Base-by-base conservation (phyloP, 2,797 vertebrate species). In the Carapus acus region DNA sequence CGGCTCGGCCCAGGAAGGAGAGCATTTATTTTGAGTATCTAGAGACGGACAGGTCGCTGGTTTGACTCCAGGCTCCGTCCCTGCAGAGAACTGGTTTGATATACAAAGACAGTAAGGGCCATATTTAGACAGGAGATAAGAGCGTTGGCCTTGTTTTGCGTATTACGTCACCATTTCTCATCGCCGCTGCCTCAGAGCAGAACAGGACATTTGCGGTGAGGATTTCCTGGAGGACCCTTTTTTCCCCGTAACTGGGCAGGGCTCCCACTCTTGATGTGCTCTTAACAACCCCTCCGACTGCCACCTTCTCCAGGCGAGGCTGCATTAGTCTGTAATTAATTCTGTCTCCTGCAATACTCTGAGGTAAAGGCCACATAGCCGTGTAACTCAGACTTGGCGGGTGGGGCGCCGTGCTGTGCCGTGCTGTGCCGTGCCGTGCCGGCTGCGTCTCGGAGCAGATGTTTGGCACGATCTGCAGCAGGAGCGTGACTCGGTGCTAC, bases 291-390 rank as follows among this genome's bases (percentile, higher is more conserved):
- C 63, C 78, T 83, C 85, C 71, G 73, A 73, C 45, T 6, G 31
- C 54, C 77, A 81, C 77, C 76, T 78, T 85, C 85, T 78, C 63
- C 58, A 85, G 84, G 88, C 85, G 62, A 45, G 76, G 68, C 77
- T 76, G 71, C 81, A 82, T 89, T 81, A 85, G 72, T 72, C 65
- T 83, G 71, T 82, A 87, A 87, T 90, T 88, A 88, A 88, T 88
- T 88, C 78, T 63, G 71, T 80, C 74, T 61, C 81, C 62, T 64
- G 24, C 65, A 73, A 67, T 84, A 76, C 79, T 76, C 71, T 47
- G 29, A 73, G 66, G 71, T 69, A 71, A 68, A 58, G 67, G 43
- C 2, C 41, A n/a, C n/a, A n/a, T n/a, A n/a, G n/a, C n/a, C n/a
- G n/a, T n/a, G n/a, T n/a, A n/a, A 58, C 9, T 61, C 69, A 52